Percentiles rank a stretch among this genome's conserved stretches.
phyloP scores from a whole-genome alignment of 1,140 invertebrate genomes.

The Homarus americanus region DNA sequence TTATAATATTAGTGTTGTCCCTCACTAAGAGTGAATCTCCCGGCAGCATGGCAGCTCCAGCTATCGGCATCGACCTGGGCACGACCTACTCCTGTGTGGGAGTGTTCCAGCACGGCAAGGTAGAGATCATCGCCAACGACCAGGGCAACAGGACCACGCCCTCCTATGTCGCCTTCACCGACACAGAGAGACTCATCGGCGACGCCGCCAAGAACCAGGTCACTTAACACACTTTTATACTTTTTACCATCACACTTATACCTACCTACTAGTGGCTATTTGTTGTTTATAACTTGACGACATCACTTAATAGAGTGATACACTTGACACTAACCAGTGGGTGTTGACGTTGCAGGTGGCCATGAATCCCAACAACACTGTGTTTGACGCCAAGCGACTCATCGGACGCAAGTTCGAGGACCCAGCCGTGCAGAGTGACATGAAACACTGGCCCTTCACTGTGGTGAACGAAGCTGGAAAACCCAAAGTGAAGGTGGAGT shows the following conservation, averaged over 20 bases:
- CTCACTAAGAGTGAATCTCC: too few relatives aligned
- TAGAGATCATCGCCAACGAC: conserved; percentile 43
- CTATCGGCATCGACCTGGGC: conserved; percentile 39
- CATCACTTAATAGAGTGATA: not conserved
- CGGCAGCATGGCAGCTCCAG: conserved; percentile 25
- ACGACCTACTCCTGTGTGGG: conserved; percentile 39
- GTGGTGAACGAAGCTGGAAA: conserved; percentile 40
- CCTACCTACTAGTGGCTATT: not conserved
- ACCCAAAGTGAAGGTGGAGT: conserved; percentile 45
- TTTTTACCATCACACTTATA: not conserved
- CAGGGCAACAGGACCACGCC: conserved; percentile 44
- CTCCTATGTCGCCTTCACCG: conserved; percentile 37
- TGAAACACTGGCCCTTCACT: conserved; percentile 43
- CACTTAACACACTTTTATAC: not conserved
- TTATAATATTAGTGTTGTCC: too few relatives aligned
- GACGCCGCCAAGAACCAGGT: conserved; percentile 46
- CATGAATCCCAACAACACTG: conserved; percentile 48
- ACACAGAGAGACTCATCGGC: conserved; percentile 39
- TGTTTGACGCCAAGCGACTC: conserved; percentile 33
- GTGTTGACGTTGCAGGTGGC: not conserved
- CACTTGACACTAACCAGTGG: not conserved
- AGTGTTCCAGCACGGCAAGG: conserved; percentile 36
- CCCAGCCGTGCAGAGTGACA: conserved; percentile 41
- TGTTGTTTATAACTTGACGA: not conserved
- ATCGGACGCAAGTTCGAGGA: conserved; percentile 51